Evolutionary conservation across 2,888 invertebrate species (phyloP).

Genomic region (Mayetiola destructor): DNA sequence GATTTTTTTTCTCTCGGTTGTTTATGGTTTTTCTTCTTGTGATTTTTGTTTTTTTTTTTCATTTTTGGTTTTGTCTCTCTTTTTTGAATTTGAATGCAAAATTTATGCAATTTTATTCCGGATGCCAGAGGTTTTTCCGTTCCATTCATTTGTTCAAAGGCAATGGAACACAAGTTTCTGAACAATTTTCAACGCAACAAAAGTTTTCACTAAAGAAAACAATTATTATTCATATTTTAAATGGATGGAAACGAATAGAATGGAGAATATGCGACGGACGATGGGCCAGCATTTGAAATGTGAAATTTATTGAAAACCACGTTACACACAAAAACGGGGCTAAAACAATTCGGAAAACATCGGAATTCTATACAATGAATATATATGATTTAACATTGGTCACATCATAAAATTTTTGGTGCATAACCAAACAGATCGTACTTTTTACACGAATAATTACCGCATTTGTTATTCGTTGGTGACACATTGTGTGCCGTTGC

Average conservation of each 20-base stretch:
- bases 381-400: not conserved
- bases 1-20: too few species aligned
- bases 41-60: too few species aligned
- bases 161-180: too few species aligned
- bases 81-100: constrained; percentile 17
- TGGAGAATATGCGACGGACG: not conserved
- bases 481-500: not conserved
- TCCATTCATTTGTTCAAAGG: too few species aligned
- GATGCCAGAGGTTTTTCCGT: constrained; percentile 17
- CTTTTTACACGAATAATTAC: not conserved
- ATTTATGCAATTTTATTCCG: constrained; percentile 18
- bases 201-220: too few species aligned
- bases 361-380: not conserved
- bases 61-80: constrained; percentile 16
- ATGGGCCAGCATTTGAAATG: not conserved
- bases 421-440: not conserved
- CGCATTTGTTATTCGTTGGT: not conserved
- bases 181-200: too few species aligned
- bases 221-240: too few species aligned
- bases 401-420: not conserved
- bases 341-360: not conserved
- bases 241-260: too few species aligned
- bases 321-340: not conserved
- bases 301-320: not conserved
- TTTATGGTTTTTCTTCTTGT: too few species aligned